These are phyloP conservation scores for Philotrypesis tridentata DNA, from an alignment of 1,140 invertebrate species.

Conservation along the genomic window DNA sequence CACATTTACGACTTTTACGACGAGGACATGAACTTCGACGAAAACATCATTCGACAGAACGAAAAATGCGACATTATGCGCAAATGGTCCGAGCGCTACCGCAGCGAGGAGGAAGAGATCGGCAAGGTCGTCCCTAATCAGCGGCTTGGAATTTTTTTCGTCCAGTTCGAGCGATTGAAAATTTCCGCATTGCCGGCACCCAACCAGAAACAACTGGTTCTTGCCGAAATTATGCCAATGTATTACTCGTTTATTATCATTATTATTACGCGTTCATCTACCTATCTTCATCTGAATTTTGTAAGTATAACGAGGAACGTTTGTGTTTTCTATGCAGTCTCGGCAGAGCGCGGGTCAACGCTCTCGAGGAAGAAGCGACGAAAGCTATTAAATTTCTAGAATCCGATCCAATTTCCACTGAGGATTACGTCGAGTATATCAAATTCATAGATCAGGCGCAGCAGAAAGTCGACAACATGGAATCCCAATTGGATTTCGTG, in stretches of 20 bases:
- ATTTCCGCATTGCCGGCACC: slow-evolving; percentile 80
- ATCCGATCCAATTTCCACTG: slow-evolving; percentile 77
- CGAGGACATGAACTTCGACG: slow-evolving; percentile 80
- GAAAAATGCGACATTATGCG: slow-evolving; percentile 74
- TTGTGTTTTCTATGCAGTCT: slow-evolving; percentile 72
- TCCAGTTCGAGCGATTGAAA: slow-evolving; percentile 83
- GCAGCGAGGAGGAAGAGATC: slow-evolving; percentile 77
- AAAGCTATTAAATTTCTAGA: slow-evolving; percentile 78
- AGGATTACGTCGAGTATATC: slow-evolving; percentile 81
- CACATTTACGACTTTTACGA: slow-evolving; percentile 80
- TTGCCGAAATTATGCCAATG: slow-evolving; percentile 74
- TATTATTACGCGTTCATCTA: slow-evolving; percentile 7
- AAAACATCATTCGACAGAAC: slow-evolving; percentile 73
- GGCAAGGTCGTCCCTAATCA: slow-evolving; percentile 78
- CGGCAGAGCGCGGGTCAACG: slow-evolving; percentile 77
- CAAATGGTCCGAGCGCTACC: slow-evolving; percentile 76
- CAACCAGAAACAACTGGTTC: slow-evolving; percentile 78
- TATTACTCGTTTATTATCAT: slow-evolving; percentile 54
- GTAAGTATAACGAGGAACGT: no score
- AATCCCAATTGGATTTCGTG: slow-evolving; percentile 79
- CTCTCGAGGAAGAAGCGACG: slow-evolving; percentile 76
- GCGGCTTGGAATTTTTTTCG: slow-evolving; percentile 79
- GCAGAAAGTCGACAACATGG: slow-evolving; percentile 77
- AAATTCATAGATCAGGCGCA: slow-evolving; percentile 80
- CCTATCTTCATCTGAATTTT: no score